Base-by-base conservation (phyloP, 2,888 invertebrate genomes). In the Oasisia sp. region DNA sequence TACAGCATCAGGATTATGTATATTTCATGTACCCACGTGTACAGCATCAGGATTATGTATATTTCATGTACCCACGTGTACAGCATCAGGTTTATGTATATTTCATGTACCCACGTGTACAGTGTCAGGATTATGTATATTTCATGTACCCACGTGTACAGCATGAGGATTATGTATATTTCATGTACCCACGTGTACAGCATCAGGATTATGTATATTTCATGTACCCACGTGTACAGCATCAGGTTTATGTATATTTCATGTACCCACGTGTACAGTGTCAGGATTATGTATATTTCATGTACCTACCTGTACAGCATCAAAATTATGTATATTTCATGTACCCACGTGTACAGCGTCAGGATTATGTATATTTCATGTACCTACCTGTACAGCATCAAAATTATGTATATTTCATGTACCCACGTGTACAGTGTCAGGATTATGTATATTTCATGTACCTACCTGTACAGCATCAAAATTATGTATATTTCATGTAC, bases 401-500 rank as follows among this genome's bases (percentile, higher is more conserved):
- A n/a, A n/a, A n/a, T 38, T 50, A 50, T 91, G 32, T 32, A 91
- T 32, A n/a, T 91, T 50, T 91, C 3, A 19, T 19, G 27, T 38
- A 27, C 50, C 56, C 94, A 96, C 96, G 95, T 96, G 96, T 32
- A 96, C 95, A 94, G 96, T 96, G 93, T 96, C 95, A 14, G 96
- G 96, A 92, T 96, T 95, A 50, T 91, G 32, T 32, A 91, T 32
- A n/a, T 91, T 50, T 91, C 3, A 19, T 19, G 27, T 38, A 27
- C 50, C 56, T 93, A 96, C 96, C 95, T 96, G 96, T 32, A 96
- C 95, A 94, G 96, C 96, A 93, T 96, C 95, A 14, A n/a, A n/a
- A n/a, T 38, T 50, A 50, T 91, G 32, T 32, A 91, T 32, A n/a
- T 91, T 50, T 91, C 3, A 19, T 19, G 27, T 38, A 27, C 50